Base-by-base conservation (phyloP, 2,113 vertebrate species). In the Gallinago undulata region DNA sequence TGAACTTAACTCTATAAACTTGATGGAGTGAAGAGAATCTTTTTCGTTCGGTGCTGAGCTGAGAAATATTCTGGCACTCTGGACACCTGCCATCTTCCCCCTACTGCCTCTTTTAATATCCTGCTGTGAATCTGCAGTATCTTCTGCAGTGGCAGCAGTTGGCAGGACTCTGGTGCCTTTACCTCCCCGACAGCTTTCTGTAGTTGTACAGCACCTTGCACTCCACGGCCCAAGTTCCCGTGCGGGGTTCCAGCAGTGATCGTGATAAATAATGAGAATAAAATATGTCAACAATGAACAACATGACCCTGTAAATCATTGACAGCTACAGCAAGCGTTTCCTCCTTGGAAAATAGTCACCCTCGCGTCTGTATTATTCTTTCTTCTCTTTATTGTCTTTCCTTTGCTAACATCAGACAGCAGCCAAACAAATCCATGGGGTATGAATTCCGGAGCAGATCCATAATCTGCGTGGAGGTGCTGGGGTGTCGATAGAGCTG, bases 1-100 rank as follows among this genome's bases (percentile, higher is more conserved):
- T 97, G 93, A 95, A 96, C 94, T 95, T 97, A 94, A 94, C 94
- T 96, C 95, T 87, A 94, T 97, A 96, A 97, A 97, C 93, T 87
- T 95, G 94, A 97, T 96, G 95, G 81, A 91, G 89, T 97, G 96
- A 96, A 91, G 74, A 96, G 87, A 96, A 96, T 96, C 95, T 96
- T 97, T 92, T 55, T 96, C 64, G 77, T 95, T 97, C 95, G 96
- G 81, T 97, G 96, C 96, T 97, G 96, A 97, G 94, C 73, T 94
- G 95, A 95, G 94, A 95, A 94, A 91, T 94, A 89, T 64, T 91
- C 91, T 93, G 91, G 74, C 66, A 57, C 91, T 89, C 96, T 97
- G 96, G 95, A 97, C 91, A 94, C 91, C 84, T 97, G 96, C 96
- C 95, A 96, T 96, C 93, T 97, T 96, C 87, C 94, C 77, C 87